phyloP scores from a whole-genome alignment of 2,797 vertebrate species.

The Allobates femoralis region DNA sequence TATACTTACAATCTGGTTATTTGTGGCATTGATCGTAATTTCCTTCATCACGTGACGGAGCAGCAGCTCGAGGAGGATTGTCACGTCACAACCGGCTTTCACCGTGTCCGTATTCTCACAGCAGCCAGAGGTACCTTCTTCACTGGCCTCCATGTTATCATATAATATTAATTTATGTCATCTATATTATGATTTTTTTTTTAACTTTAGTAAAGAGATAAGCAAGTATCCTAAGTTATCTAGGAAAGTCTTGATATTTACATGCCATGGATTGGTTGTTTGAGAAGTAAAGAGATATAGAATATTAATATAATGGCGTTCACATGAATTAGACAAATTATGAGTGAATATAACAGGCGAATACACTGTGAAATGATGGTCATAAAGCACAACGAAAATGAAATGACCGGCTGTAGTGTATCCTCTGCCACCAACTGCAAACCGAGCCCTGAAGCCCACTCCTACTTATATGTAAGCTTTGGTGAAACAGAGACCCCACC shows the following conservation, averaged over 20 bases:
- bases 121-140: constrained; percentile 74
- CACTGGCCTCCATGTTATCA: background rate
- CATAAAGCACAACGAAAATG: background rate
- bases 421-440: background rate
- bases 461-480: background rate
- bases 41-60: constrained; percentile 86
- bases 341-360: too few relatives aligned
- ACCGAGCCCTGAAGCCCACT: background rate
- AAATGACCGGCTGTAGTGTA: too few relatives aligned
- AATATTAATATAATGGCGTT: too few relatives aligned
- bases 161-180: background rate
- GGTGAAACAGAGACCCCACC: background rate
- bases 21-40: constrained; percentile 86
- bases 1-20: constrained; percentile 94
- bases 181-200: background rate
- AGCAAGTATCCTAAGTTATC: too few relatives aligned
- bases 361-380: background rate
- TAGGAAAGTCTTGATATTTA: background rate
- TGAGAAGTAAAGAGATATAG: too few relatives aligned
- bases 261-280: background rate
- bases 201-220: background rate
- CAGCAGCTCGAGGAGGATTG: constrained; percentile 92
- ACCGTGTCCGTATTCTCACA: constrained; percentile 87
- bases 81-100: constrained; percentile 83
- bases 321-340: too few relatives aligned